Evolutionary conservation across 2,797 vertebrate genomes (phyloP), one percentile per base, ranked within the genome.

Genomic region (Girardinus metallicus): DNA sequence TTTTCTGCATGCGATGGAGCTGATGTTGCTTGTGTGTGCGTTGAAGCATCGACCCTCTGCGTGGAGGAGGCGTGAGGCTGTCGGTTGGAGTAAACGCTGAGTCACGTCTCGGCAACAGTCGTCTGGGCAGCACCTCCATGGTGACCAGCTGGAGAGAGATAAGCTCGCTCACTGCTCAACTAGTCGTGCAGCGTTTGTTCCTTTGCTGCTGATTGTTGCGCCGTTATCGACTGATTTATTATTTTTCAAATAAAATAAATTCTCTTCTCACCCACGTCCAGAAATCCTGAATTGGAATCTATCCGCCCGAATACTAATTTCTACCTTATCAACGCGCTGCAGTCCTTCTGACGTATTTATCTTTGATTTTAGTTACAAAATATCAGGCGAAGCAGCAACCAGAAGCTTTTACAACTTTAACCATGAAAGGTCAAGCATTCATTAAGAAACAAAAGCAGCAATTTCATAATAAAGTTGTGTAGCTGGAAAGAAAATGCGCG

Each of bases 51-150:
- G 74, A 73, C 29, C 74, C 15, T n/a, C 49, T 80, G 29, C 68
- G 2, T 10, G 83, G 80, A 77, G 83, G 87, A 88, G 83, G 85
- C 82, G 84, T 68, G 77, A 87, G 80, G 11, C 78, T 43, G 39
- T 0, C 57, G 0, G 76, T 82, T 80, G 36, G 16, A 81, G 53
- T 80, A 91, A 92, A 83, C 9, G 94, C 95, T 93, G 93, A 95
- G 87, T 96, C 94, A 95, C 90, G 73, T 87, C 89, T 72, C 83
- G 47, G 89, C 89, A 93, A 92, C 93, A 12, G 87, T 93, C 81
- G 86, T 88, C 91, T 18, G 66, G 91, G 89, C 87, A 89, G 91
- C 92, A 78, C 87, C 87, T 94, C 84, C 89, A 73, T 83, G 66
- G 82, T 85, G 90, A 94, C 86, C 85, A 76, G 78, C 73, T 47